Conservation (phyloP, 2,888 invertebrate genomes). For the Ferrisia virgata region DNA sequence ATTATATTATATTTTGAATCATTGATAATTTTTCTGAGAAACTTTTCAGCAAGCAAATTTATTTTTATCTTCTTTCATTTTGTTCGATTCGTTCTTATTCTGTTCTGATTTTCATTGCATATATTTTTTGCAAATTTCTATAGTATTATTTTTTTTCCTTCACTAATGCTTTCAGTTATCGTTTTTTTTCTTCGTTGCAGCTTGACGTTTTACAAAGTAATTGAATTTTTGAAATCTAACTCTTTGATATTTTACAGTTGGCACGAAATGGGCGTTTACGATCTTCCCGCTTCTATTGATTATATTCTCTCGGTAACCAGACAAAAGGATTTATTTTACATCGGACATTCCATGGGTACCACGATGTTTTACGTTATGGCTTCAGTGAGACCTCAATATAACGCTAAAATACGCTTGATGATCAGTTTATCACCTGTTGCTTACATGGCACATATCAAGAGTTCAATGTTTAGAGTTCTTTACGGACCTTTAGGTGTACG, state of each 20-base stretch:
- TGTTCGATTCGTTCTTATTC: too few species aligned
- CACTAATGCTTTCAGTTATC: too few species aligned
- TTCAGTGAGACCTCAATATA: constrained; percentile 65
- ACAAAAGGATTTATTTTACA: constrained; percentile 63
- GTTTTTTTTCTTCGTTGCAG: too few species aligned
- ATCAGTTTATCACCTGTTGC: constrained; percentile 64
- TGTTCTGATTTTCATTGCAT: too few species aligned
- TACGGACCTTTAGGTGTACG: constrained; percentile 61
- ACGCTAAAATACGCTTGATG: constrained; percentile 61
- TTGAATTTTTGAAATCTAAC: not conserved
- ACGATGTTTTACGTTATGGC: constrained; percentile 70
- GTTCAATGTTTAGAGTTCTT: constrained; percentile 47
- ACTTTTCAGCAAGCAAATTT: too few species aligned
- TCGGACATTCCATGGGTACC: constrained; percentile 90
- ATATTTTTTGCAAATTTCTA: too few species aligned
- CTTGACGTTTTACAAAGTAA: not conserved
- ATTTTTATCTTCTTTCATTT: too few species aligned
- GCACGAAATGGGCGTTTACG: constrained; percentile 82
- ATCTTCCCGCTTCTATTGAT: constrained; percentile 80
- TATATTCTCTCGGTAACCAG: constrained; percentile 60
- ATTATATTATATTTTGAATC: too few species aligned
- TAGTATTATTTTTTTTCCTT: too few species aligned
- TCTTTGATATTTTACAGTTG: constrained; percentile 60
- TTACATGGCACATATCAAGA: constrained; percentile 56
- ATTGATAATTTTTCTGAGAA: too few species aligned